phyloP scores from a whole-genome alignment of 2,888 invertebrate genomes.

The Nezara viridula region DNA sequence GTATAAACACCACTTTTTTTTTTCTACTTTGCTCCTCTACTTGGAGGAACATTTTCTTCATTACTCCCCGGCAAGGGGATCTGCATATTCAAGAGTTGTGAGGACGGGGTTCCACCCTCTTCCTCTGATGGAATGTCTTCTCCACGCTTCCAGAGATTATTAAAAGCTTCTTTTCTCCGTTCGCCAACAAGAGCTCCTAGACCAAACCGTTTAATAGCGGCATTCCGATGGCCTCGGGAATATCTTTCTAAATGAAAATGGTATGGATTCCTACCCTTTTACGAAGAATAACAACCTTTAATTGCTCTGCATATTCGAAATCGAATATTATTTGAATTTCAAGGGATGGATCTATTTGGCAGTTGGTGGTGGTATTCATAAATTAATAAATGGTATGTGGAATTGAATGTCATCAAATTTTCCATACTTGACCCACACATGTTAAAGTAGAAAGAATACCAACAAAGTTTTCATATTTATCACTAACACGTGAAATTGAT shows the following conservation, averaged over 20 bases:
- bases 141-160: conserved; percentile 45
- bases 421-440: no score
- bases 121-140: conserved; percentile 55
- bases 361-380: not conserved
- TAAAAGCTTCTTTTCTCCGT: conserved; percentile 51
- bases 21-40: not conserved
- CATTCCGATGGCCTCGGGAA: conserved; percentile 4
- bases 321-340: not conserved
- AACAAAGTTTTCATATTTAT: no score
- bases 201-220: conserved; percentile 48
- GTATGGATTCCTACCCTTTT: not conserved
- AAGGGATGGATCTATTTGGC: no score
- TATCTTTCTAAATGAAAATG: conserved; percentile 32
- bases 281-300: not conserved
- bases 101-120: conserved; percentile 25
- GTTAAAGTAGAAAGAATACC: no score
- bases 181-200: conserved; percentile 23
- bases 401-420: no score
- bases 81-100: conserved; percentile 56
- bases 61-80: conserved; percentile 43
- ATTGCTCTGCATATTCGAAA: not conserved
- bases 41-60: conserved; percentile 53
- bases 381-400: not conserved
- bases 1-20: conserved; percentile 53
- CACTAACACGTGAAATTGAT: no score